Evolutionary conservation across 2,888 invertebrate species (phyloP).

Genomic region (Dioctria rufipes): DNA sequence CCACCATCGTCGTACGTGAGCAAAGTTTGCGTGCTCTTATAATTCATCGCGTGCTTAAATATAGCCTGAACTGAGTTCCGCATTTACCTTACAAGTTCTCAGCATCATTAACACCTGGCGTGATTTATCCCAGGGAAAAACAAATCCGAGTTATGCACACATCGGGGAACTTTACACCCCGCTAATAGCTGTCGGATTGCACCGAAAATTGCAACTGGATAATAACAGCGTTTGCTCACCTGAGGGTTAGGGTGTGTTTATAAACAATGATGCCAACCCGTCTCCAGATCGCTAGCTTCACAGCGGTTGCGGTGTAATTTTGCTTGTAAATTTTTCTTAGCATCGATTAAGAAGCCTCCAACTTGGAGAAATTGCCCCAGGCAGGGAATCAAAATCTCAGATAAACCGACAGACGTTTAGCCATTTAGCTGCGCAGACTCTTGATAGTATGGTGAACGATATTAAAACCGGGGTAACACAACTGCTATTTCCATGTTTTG

Average conservation of each 20-base stretch:
- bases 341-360: constrained; percentile 53
- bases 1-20: constrained; percentile 43
- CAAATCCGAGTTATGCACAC: constrained; percentile 14
- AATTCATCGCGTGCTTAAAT: constrained; percentile 13
- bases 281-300: neutral
- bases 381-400: constrained; percentile 49
- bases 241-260: constrained; percentile 56
- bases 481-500: constrained; percentile 22
- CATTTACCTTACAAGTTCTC: constrained; percentile 1
- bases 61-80: constrained; percentile 23
- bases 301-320: constrained; percentile 15
- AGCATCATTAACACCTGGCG: constrained; percentile 53
- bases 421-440: neutral
- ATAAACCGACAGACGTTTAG: constrained; percentile 7
- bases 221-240: constrained; percentile 55
- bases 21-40: constrained; percentile 56
- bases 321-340: constrained; percentile 47
- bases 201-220: constrained; percentile 56
- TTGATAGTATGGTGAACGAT: neutral
- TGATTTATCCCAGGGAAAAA: constrained; percentile 45
- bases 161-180: constrained; percentile 41
- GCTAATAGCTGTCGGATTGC: constrained; percentile 55
- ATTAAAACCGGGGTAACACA: constrained; percentile 1
- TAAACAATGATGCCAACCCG: constrained; percentile 50
- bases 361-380: constrained; percentile 36